Evolutionary conservation across 2,888 invertebrate genomes (phyloP), one percentile per base, ranked within the genome.

Genomic region (Cetonia aurata): DNA sequence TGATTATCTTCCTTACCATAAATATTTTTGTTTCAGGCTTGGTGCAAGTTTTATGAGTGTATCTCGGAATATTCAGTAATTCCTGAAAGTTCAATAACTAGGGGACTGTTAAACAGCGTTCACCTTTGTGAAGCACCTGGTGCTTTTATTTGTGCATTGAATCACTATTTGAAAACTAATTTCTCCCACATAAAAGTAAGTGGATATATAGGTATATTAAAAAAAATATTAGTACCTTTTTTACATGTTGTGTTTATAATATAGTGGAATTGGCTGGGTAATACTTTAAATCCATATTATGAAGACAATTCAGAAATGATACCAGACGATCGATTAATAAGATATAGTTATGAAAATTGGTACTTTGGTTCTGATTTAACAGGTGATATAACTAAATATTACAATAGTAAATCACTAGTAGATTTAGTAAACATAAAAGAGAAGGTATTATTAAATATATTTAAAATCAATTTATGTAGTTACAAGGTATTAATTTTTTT

Each of bases 111-210:
- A 60, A 88, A 89, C 70, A 90, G 93, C 0, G 82, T 98, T 6
- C 98, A 98, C 84, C 85, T 99, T n/a, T 99, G 98, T 84, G 98
- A 99, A 86, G 98, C 98, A 0, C 99, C 99, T 0, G 99, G 99
- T 0, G 97, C 96, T 0, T 99, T 99, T 82, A 89, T 99, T 48
- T 89, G 95, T 3, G 92, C 97, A 0, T 83, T 98, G 3, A 98
- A 98, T 84, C 96, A 97, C 83, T 96, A 90, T 83, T 80, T 95
- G 71, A 88, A 89, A 76, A 84, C 86, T 0, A 88, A 89, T 74
- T 85, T 87, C 77, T 86, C 85, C 4, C 78, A 82, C 69, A 80
- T 90, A 46, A 83, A 89, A 85, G 92, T 92, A 80, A 84, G 84
- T 78, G 52, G 13, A 17, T n/a, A 17, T 62, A 66, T 41, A n/a